A percentile compares a stretch with the other conserved stretches of the same genome.
Conservation (phyloP, 2,797 vertebrate species). For the Xenops minutus region DNA sequence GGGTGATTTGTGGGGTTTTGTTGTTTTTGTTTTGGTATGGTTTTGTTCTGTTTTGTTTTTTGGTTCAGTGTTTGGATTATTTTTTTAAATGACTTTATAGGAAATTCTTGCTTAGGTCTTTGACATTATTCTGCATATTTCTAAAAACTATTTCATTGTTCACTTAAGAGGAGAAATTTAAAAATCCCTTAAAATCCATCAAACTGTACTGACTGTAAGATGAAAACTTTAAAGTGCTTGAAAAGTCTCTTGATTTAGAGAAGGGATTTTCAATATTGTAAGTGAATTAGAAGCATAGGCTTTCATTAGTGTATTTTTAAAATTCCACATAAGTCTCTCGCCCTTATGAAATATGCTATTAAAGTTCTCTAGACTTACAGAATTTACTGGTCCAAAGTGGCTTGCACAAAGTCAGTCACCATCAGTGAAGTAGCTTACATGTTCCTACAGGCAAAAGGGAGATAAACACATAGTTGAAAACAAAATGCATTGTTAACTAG, state of each 20-base stretch:
- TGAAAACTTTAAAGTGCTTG: background rate
- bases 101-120: background rate
- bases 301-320: background rate
- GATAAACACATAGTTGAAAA: background rate
- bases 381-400: background rate
- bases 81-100: background rate
- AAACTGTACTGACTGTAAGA: background rate
- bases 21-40: too few relatives aligned
- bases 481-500: background rate
- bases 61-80: background rate
- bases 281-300: background rate
- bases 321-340: background rate
- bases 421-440: background rate
- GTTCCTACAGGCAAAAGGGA: background rate
- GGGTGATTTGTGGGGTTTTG: too few relatives aligned
- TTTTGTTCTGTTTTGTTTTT: background rate
- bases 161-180: background rate
- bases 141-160: slow-evolving; percentile 1
- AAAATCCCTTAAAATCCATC: slow-evolving; percentile 19
- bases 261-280: background rate
- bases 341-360: background rate
- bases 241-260: background rate
- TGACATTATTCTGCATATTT: background rate
- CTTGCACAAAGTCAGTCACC: background rate
- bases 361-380: background rate